These are phyloP conservation scores for Charina bottae DNA, from an alignment of 2,113 vertebrate species.

Conservation along the genomic window DNA sequence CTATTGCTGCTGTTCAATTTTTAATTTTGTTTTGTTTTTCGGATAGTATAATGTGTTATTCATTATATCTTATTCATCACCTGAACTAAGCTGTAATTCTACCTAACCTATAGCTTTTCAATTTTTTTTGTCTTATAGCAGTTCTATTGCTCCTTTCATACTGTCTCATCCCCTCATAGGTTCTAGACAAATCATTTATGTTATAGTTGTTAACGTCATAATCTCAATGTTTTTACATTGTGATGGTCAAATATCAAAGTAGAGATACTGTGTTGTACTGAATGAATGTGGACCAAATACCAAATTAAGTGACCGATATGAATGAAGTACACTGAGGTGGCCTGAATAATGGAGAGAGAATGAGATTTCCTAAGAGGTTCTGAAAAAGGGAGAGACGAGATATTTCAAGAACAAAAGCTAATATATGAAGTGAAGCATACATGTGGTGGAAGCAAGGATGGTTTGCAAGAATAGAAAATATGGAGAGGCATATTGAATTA, in stretches of 20 bases:
- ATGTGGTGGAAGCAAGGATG: neutral
- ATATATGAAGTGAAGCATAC: neutral
- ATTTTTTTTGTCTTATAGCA: neutral
- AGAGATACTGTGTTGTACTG: neutral
- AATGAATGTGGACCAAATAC: too few species aligned
- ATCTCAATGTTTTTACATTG: neutral
- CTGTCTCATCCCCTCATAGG: neutral
- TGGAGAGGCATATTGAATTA: neutral
- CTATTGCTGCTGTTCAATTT: neutral
- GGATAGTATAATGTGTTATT: neutral
- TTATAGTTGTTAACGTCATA: neutral
- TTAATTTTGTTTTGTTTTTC: neutral
- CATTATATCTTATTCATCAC: neutral
- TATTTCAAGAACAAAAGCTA: neutral
- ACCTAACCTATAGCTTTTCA: neutral
- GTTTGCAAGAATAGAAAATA: neutral
- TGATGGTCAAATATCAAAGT: neutral
- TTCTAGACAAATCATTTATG: neutral
- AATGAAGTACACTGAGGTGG: neutral
- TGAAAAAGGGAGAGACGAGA: neutral
- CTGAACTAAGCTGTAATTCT: neutral
- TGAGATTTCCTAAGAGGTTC: neutral
- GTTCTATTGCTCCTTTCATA: neutral
- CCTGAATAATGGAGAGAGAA: neutral
- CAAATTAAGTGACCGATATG: neutral